Percentiles rank a stretch among this genome's conserved stretches.
Evolutionary conservation across 1,140 invertebrate species (phyloP).

Genomic region (Ganaspis sp.): DNA sequence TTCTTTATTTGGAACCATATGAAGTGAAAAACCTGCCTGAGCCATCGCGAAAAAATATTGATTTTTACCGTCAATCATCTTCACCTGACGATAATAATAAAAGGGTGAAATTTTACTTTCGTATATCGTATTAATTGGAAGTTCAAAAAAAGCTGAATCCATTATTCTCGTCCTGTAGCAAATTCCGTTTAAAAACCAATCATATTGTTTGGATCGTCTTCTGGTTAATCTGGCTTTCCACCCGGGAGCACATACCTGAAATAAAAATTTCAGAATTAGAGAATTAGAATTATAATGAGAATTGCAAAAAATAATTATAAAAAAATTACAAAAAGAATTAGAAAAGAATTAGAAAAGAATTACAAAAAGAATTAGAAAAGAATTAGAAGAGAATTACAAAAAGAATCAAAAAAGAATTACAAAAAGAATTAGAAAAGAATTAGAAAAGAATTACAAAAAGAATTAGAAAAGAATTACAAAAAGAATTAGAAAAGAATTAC

Average conservation of each 20-base stretch:
- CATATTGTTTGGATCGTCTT: not conserved
- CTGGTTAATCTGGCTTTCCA: conserved; percentile 48
- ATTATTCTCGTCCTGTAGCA: conserved; percentile 67
- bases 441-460: too few species aligned
- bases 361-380: too few species aligned
- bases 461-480: too few species aligned
- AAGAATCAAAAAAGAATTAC: not conserved
- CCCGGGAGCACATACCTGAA: conserved; percentile 61
- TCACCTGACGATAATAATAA: conserved; percentile 5
- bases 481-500: too few species aligned
- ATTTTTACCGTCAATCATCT: not conserved
- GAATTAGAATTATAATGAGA: not conserved
- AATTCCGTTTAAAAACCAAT: conserved; percentile 69
- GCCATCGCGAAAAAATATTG: conserved; percentile 60
- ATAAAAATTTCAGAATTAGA: not conserved
- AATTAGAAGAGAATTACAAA: not conserved
- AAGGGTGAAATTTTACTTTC: conserved; percentile 19
- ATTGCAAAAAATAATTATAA: too few species aligned
- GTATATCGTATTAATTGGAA: not conserved
- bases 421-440: too few species aligned
- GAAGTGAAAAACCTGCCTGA: conserved; percentile 67
- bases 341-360: too few species aligned
- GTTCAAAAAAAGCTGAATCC: not conserved
- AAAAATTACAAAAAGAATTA: too few species aligned
- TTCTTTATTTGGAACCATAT: conserved; percentile 46